Evolutionary conservation across 2,113 vertebrate species (phyloP), one percentile per base, ranked within the genome.

Genomic region (Myotis brandtii): DNA sequence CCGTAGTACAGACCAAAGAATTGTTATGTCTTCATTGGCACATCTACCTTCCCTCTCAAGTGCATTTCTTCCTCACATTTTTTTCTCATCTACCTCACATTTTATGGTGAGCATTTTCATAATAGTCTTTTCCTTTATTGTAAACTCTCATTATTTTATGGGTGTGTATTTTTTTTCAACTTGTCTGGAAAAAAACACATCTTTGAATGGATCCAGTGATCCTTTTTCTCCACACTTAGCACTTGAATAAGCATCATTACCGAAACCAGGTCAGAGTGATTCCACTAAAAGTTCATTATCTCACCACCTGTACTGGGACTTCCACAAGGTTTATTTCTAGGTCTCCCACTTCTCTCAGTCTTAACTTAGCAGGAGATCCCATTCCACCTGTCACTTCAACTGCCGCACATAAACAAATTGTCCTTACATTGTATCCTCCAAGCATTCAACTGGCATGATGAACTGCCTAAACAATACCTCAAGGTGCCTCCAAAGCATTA

Each of bases 91-190:
- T 23, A 17, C 17, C 9, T 90, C 81, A 25, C n/a, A 59, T 62
- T 69, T 56, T 46, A 46, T 46, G 7, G 5, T 52, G 59, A 94
- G 84, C 43, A 81, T 66, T 94, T 92, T 76, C 83, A 46, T 52
- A 40, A 81, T 5, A 84, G 2, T 40, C 20, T 93, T 86, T 90
- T 17, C 12, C 77, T 25, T n/a, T 18, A 2, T 85, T 90, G 8
- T n/a, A 72, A 85, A 62, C 3, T 50, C 7, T 75, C 32, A 67
- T 48, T 73, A 43, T 86, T 88, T 50, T 79, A 46, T 34, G 59
- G 59, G 25, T 62, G 59, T 62, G 56, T 34, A 52, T 88, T 37
- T 25, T 88, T 46, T 25, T 40, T 32, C 14, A 89, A 20, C 13
- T 69, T 77, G 1, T 52, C 48, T 94, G 21, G 5, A 40, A 32